phyloP scores from a whole-genome alignment of 2,113 vertebrate species.

The Lycocorax pyrrhopterus region DNA sequence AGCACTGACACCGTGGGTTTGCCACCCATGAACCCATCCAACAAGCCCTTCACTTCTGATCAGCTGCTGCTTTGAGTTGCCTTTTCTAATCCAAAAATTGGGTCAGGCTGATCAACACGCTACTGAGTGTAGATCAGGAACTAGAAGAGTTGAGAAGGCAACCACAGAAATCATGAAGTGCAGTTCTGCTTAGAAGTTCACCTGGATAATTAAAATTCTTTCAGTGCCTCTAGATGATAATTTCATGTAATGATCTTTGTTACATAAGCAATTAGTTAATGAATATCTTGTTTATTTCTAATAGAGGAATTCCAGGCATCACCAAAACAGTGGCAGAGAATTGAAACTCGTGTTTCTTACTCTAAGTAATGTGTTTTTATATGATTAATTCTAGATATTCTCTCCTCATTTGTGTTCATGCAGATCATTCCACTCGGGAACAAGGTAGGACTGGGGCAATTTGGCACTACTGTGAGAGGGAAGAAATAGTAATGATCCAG shows the following conservation, averaged over 20 bases:
- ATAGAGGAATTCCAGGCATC: not conserved
- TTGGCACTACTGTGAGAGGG: not conserved
- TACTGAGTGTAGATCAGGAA: not conserved
- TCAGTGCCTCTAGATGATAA: not conserved
- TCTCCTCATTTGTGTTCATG: not conserved
- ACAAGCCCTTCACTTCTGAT: not conserved
- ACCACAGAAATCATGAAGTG: not conserved
- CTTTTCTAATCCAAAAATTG: not conserved
- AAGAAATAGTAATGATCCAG: not conserved
- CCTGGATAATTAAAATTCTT: not conserved
- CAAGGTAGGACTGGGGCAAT: not conserved
- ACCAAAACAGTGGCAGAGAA: not conserved
- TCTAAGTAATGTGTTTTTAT: not conserved
- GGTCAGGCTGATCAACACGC: not conserved
- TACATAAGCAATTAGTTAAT: slow-evolving; percentile 23
- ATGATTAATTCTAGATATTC: not conserved
- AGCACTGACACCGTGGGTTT: not conserved
- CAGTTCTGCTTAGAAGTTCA: not conserved
- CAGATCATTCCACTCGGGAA: not conserved
- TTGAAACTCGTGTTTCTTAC: not conserved
- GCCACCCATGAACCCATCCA: not conserved
- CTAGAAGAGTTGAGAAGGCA: not conserved
- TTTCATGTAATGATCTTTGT: slow-evolving; percentile 35
- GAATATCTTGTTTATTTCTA: slow-evolving; percentile 15
- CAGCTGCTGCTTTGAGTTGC: not conserved